Percentiles rank a stretch among this genome's conserved stretches.
Evolutionary conservation across 2,797 vertebrate species (phyloP).

Genomic region (Phalloptychus januarius): DNA sequence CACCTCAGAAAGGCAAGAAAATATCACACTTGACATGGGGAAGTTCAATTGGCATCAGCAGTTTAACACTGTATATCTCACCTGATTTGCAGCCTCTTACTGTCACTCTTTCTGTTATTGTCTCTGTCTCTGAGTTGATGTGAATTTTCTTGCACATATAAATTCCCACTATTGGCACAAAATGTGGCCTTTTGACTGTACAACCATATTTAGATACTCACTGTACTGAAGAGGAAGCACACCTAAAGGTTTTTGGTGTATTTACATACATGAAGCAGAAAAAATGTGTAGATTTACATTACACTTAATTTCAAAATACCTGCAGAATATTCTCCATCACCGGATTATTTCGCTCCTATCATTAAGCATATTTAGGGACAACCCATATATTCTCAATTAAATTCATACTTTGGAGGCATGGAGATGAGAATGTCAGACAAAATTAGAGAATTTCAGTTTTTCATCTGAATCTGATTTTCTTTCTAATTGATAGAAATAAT

Average conservation of each 20-base stretch:
- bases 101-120: neutral
- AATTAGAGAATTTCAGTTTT: neutral
- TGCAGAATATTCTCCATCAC: neutral
- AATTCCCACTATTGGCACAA: neutral
- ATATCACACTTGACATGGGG: slow-evolving; percentile 25
- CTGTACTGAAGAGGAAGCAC: neutral
- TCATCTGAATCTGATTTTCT: neutral
- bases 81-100: neutral
- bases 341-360: neutral
- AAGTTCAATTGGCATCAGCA: slow-evolving; percentile 19
- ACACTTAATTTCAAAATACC: neutral
- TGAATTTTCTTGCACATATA: neutral
- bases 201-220: neutral
- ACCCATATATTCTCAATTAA: neutral
- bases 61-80: slow-evolving; percentile 9
- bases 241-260: neutral
- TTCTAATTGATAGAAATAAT: neutral
- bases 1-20: slow-evolving; percentile 29
- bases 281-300: neutral
- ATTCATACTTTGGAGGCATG: neutral
- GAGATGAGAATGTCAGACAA: neutral
- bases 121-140: neutral
- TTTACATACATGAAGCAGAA: neutral
- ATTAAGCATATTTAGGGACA: neutral
- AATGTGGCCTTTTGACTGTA: neutral